Conservation (phyloP, 2,113 vertebrate species). For the Labeo catla region DNA sequence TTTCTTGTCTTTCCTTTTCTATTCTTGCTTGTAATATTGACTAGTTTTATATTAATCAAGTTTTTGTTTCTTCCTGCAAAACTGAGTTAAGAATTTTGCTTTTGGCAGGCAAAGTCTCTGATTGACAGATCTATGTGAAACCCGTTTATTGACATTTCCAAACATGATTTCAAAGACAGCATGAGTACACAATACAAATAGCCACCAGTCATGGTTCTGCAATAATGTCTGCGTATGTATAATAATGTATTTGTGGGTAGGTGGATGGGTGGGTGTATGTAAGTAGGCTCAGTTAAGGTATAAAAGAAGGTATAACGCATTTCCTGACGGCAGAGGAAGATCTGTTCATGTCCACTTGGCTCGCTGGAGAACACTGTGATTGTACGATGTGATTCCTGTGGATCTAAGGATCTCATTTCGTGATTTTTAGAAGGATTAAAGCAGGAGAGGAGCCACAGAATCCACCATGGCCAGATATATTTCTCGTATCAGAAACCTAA, state of each 20-base stretch:
- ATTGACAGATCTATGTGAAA: conserved; percentile 9
- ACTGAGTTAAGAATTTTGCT: background rate
- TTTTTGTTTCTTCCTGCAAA: background rate
- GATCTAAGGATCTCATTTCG: background rate
- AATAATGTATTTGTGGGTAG: too few species aligned
- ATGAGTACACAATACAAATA: conserved; percentile 26
- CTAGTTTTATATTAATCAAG: conserved; percentile 20
- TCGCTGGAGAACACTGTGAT: too few species aligned
- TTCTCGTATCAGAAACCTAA: background rate
- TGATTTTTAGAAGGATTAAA: background rate
- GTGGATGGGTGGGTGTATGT: conserved; percentile 36
- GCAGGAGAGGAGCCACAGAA: background rate
- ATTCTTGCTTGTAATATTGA: background rate
- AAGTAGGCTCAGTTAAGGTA: conserved; percentile 27
- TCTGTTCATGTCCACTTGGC: background rate
- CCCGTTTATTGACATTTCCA: background rate
- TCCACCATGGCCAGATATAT: background rate
- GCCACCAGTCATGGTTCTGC: background rate
- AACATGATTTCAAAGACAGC: conserved; percentile 26
- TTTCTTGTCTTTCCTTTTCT: background rate
- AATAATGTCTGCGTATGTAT: conserved; percentile 6
- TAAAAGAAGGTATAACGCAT: background rate
- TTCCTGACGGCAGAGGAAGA: background rate
- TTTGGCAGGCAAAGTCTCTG: background rate
- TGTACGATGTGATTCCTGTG: background rate